Evolutionary conservation across 2,113 vertebrate genomes (phyloP).

Genomic region (Oreamnos americanus): DNA sequence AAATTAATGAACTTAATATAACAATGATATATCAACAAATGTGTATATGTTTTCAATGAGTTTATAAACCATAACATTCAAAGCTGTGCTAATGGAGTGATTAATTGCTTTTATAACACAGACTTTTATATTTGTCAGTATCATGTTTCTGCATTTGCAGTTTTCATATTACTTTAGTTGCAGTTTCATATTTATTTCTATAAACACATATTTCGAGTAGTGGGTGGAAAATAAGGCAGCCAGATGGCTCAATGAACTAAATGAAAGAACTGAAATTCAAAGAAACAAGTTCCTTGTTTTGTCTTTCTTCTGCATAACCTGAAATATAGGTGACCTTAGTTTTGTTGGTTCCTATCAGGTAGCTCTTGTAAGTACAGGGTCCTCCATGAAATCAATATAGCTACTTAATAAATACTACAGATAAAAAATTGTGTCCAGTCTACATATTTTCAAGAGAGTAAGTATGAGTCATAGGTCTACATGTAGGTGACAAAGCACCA

Average conservation of each 20-base stretch:
- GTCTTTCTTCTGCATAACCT: not conserved
- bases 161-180: slow-evolving; percentile 64
- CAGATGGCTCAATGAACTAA: slow-evolving; percentile 64
- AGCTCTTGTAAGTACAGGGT: not conserved
- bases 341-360: not conserved
- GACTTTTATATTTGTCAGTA: slow-evolving; percentile 32
- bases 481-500: not conserved
- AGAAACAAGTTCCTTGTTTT: not conserved
- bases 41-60: not conserved
- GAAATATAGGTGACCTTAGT: not conserved
- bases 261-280: not conserved
- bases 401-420: not conserved
- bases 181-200: slow-evolving; percentile 66
- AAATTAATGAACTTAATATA: not conserved
- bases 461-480: not conserved
- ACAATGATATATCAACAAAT: not conserved
- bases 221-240: slow-evolving; percentile 55
- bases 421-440: not conserved
- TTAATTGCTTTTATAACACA: slow-evolving; percentile 1
- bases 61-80: not conserved
- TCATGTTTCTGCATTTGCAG: slow-evolving; percentile 47
- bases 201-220: slow-evolving; percentile 65
- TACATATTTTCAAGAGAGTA: not conserved
- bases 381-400: not conserved
- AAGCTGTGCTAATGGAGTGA: not conserved